Percentiles rank a stretch among this genome's conserved stretches.
phyloP scores from a whole-genome alignment of 2,797 vertebrate species.

The Taeniopygia guttata region DNA sequence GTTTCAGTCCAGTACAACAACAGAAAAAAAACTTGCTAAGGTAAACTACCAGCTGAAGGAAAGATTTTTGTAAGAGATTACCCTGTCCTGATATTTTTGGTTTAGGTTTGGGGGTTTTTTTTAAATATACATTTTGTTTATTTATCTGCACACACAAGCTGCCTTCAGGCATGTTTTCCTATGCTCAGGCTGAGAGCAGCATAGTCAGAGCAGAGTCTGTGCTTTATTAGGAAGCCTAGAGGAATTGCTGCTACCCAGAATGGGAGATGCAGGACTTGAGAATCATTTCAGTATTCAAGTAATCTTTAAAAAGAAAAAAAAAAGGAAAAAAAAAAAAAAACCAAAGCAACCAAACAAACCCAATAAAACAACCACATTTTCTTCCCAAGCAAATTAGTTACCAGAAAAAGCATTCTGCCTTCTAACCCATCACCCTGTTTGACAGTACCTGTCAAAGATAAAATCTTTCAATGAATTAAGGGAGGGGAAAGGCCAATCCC shows the following conservation, averaged over 20 bases:
- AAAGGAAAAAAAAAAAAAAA: background rate
- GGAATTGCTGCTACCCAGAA: background rate
- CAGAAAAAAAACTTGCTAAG: background rate
- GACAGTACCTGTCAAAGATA: constrained; percentile 77
- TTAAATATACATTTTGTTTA: background rate
- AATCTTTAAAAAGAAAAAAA: background rate
- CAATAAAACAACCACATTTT: background rate
- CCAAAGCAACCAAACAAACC: background rate
- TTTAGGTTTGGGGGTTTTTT: background rate
- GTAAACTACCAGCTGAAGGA: background rate
- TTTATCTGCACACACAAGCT: background rate
- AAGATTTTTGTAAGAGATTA: background rate
- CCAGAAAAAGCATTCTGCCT: constrained; percentile 61
- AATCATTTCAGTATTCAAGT: background rate
- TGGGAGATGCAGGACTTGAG: background rate
- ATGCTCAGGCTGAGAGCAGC: background rate
- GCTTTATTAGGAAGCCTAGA: background rate
- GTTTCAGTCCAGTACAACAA: background rate
- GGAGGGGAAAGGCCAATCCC: constrained; percentile 74
- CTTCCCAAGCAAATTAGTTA: constrained; percentile 68
- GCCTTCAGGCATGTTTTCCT: background rate
- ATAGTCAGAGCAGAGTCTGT: background rate
- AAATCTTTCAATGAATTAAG: constrained; percentile 76
- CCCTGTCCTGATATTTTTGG: background rate
- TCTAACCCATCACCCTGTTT: constrained; percentile 44